Percentiles rank a stretch among this genome's conserved stretches.
These are phyloP conservation scores for Chrysochloris asiatica DNA, from an alignment of 2,113 vertebrate species.

Conservation along the genomic window DNA sequence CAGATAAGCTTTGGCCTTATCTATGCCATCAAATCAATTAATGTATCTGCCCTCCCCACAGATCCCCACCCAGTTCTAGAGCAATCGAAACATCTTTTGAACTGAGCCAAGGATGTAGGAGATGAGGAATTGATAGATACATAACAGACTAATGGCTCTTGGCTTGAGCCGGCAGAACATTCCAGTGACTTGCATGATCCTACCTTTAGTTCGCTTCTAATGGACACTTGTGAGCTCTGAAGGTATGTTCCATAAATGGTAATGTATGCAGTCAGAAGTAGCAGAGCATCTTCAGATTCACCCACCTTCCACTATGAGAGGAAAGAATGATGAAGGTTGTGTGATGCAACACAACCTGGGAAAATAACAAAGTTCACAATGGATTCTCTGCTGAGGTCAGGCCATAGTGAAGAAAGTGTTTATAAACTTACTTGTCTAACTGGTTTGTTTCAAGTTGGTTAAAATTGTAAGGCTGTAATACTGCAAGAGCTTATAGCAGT, in stretches of 20 bases:
- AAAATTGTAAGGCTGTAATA: neutral
- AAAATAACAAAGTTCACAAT: neutral
- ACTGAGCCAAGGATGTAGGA: neutral
- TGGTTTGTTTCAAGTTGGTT: neutral
- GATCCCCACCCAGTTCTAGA: neutral
- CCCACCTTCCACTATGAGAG: neutral
- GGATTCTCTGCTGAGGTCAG: neutral
- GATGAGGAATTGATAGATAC: neutral
- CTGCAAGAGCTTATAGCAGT: neutral
- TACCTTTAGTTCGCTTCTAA: neutral
- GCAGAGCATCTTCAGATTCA: neutral
- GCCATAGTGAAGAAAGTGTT: neutral
- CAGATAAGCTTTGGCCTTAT: neutral
- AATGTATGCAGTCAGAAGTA: neutral
- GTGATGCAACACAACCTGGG: neutral
- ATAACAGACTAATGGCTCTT: neutral
- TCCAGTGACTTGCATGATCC: constrained; percentile 25
- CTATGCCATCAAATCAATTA: neutral
- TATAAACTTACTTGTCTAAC: neutral
- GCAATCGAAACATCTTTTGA: neutral
- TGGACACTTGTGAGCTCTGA: neutral
- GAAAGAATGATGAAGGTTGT: neutral
- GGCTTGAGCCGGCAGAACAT: neutral
- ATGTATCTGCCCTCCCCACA: rapidly evolving
- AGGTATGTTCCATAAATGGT: neutral